phyloP scores from a whole-genome alignment of 2,797 vertebrate genomes.

The Platyrinchus mystaceus region DNA sequence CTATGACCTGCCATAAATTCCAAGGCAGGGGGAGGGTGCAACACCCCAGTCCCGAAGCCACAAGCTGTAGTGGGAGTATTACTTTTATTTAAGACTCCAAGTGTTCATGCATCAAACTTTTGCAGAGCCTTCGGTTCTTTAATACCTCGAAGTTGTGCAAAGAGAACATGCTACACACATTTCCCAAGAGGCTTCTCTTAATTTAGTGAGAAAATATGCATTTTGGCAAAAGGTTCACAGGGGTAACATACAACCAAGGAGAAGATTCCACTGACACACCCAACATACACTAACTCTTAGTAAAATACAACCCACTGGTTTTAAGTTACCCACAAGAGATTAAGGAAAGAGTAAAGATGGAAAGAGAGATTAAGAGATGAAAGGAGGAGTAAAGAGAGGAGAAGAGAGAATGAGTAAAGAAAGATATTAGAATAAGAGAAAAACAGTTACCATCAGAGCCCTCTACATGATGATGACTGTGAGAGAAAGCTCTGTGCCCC shows the following conservation, averaged over 20 bases:
- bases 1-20: constrained; percentile 12
- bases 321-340: neutral
- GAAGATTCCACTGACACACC: neutral
- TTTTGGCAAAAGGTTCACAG: neutral
- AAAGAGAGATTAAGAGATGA: neutral
- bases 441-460: neutral
- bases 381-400: neutral
- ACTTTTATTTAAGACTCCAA: neutral
- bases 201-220: neutral
- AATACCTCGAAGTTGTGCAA: neutral
- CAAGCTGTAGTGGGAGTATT: neutral
- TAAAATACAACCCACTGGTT: neutral
- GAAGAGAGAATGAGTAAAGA: neutral
- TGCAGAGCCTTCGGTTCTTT: neutral
- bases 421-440: neutral
- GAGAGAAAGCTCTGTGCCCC: neutral
- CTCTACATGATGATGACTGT: neutral
- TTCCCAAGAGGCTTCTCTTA: neutral
- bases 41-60: neutral
- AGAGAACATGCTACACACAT: neutral
- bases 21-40: neutral
- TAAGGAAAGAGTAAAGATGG: neutral
- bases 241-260: neutral
- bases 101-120: neutral
- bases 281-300: neutral